phyloP scores from a whole-genome alignment of 2,888 invertebrate genomes.

The Pecten maximus region DNA sequence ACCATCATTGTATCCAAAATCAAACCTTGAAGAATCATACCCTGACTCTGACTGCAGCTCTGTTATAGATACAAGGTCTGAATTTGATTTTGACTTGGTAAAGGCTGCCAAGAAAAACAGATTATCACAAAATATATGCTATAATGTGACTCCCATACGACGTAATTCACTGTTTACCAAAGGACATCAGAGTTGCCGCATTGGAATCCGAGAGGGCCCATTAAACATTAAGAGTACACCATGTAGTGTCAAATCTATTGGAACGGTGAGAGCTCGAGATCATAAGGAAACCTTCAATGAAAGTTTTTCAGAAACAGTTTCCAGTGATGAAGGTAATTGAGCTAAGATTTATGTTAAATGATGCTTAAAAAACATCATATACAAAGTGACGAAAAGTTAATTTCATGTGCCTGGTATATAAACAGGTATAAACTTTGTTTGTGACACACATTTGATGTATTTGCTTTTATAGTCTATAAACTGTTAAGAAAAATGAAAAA shows the following conservation, averaged over 20 bases:
- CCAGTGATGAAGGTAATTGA: slow-evolving; percentile 15
- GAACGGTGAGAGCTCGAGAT: background rate
- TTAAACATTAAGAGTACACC: slow-evolving; percentile 46
- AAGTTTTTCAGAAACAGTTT: background rate
- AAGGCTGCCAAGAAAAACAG: slow-evolving; percentile 46
- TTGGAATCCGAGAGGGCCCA: slow-evolving; percentile 42
- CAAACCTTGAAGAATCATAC: background rate
- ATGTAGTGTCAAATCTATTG: slow-evolving; percentile 55
- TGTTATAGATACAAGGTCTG: slow-evolving; percentile 58
- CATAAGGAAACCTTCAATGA: background rate
- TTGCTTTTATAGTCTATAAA: too few species aligned
- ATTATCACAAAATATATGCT: slow-evolving; percentile 11
- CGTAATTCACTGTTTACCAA: background rate
- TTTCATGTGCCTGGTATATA: too few species aligned
- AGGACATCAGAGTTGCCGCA: slow-evolving; percentile 39
- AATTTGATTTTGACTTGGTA: slow-evolving; percentile 65
- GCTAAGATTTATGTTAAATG: too few species aligned
- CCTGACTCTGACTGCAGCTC: slow-evolving; percentile 36
- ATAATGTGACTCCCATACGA: background rate
- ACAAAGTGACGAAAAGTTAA: too few species aligned
- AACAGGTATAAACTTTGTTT: too few species aligned
- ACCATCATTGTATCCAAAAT: background rate
- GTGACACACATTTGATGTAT: too few species aligned
- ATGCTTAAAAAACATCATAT: too few species aligned
- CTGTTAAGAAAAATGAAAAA: too few species aligned